A percentile compares a stretch with the other conserved stretches of the same genome.
These are phyloP conservation scores for Hyla sarda DNA, from an alignment of 2,113 vertebrate genomes.

Conservation along the genomic window DNA sequence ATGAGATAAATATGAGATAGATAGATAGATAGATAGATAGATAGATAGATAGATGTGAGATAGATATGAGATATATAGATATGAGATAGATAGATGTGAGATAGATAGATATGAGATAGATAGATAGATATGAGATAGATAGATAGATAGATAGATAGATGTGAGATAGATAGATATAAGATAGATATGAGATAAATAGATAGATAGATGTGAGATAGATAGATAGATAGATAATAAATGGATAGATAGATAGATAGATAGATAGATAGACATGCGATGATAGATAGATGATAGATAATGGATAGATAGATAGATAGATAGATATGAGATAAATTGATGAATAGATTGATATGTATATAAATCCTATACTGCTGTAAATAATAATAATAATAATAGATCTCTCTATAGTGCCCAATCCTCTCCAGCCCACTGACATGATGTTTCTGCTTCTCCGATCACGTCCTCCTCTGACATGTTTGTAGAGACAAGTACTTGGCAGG, in stretches of 20 bases:
- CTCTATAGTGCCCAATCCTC: conserved; percentile 21
- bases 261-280: neutral
- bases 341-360: neutral
- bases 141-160: no score
- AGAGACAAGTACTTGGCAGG: conserved; percentile 15
- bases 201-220: neutral
- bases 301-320: conserved; percentile 17
- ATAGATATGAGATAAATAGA: neutral
- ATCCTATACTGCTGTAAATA: neutral
- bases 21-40: neutral
- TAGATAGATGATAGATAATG: neutral
- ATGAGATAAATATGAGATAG: neutral
- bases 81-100: neutral
- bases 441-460: conserved; percentile 38
- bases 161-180: no score
- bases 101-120: conserved; percentile 4
- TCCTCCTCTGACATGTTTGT: conserved; percentile 3
- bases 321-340: neutral
- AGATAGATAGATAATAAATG: neutral
- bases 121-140: neutral
- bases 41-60: neutral
- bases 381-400: neutral
- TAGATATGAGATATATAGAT: neutral
- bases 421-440: conserved; percentile 19
- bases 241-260: neutral